Conservation (phyloP, 2,888 invertebrate genomes). For the Ptychoptera contaminata region DNA sequence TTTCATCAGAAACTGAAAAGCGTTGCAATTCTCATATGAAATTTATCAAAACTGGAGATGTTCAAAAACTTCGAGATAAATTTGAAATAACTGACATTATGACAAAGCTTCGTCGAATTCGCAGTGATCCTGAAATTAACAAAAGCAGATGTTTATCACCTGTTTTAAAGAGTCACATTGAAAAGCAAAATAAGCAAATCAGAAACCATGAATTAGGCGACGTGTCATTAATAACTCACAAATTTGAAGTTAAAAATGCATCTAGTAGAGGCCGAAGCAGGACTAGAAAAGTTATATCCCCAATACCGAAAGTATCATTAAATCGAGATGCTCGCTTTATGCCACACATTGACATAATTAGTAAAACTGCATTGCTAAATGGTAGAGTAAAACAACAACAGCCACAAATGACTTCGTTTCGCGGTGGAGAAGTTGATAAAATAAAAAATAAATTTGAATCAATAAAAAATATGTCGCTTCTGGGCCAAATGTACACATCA, state of each 20-base stretch:
- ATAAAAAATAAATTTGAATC: slow-evolving; percentile 57
- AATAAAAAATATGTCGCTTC: slow-evolving; percentile 36
- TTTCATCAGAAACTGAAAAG: slow-evolving; percentile 57
- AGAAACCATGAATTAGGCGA: slow-evolving; percentile 38
- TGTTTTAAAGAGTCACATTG: too few species aligned
- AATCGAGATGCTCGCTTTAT: slow-evolving; percentile 56
- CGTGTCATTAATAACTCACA: slow-evolving; percentile 42
- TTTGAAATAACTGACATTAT: slow-evolving; percentile 40
- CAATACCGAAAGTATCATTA: slow-evolving; percentile 46
- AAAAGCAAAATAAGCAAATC: slow-evolving; percentile 12
- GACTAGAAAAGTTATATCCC: slow-evolving; percentile 35
- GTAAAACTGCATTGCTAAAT: slow-evolving; percentile 58
- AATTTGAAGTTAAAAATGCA: slow-evolving; percentile 37
- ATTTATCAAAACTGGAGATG: slow-evolving; percentile 59
- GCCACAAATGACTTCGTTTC: slow-evolving; percentile 14
- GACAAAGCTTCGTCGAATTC: slow-evolving; percentile 39
- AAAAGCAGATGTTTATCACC: slow-evolving; percentile 16
- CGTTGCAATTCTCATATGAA: slow-evolving; percentile 53
- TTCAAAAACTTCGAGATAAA: slow-evolving; percentile 56
- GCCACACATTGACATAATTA: slow-evolving; percentile 83
- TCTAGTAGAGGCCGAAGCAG: slow-evolving; percentile 33
- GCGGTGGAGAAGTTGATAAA: slow-evolving; percentile 53
- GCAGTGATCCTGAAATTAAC: slow-evolving; percentile 65
- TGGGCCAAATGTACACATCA: slow-evolving; percentile 67
- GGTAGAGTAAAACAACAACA: slow-evolving; percentile 30